A percentile compares a stretch with the other conserved stretches of the same genome.
Conservation (phyloP, 2,113 vertebrate species). For the Mellivora capensis region DNA sequence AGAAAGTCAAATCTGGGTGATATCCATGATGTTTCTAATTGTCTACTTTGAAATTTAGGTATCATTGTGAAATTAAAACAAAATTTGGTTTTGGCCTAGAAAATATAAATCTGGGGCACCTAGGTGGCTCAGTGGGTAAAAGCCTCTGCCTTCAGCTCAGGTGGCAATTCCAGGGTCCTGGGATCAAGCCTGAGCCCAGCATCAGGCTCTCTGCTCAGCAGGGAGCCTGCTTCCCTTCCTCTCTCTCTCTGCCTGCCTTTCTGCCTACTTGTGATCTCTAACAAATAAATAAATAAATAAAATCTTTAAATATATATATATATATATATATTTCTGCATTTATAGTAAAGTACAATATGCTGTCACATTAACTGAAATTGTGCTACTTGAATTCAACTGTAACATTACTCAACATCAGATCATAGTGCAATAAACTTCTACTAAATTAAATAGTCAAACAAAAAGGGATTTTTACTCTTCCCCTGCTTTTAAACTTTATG, state of each 20-base stretch:
- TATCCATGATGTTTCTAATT: background rate
- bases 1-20: background rate
- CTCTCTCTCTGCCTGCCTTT: too few relatives aligned
- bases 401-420: background rate
- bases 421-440: background rate
- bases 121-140: too few relatives aligned
- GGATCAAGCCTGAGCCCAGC: too few relatives aligned
- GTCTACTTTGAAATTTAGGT: background rate
- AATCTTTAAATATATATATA: too few relatives aligned
- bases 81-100: background rate
- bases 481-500: background rate
- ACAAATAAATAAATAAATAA: too few relatives aligned
- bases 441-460: background rate
- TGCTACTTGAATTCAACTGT: background rate
- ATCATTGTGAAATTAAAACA: background rate
- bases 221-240: too few relatives aligned
- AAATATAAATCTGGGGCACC: background rate
- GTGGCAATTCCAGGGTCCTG: too few relatives aligned
- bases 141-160: too few relatives aligned
- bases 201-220: too few relatives aligned
- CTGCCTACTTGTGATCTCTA: too few relatives aligned
- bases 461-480: background rate
- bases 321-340: background rate
- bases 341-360: background rate
- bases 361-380: background rate